Evolutionary conservation across 2,888 invertebrate species (phyloP).

Genomic region (Vesta saturnalis): DNA sequence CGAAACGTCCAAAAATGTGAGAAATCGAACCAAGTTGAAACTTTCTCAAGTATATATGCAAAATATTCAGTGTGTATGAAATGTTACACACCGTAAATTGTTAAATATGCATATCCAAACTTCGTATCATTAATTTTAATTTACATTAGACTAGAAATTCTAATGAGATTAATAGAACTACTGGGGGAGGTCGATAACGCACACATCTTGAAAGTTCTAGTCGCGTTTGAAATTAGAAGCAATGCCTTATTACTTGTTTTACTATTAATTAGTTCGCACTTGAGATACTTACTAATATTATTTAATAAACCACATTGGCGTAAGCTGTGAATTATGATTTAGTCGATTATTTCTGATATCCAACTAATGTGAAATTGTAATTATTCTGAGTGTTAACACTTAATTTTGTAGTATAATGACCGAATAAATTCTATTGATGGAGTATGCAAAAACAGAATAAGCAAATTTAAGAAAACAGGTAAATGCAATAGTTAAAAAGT

Average conservation of each 20-base stretch:
- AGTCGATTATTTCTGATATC: too few species aligned
- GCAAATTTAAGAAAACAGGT: slow-evolving; percentile 17
- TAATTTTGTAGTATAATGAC: too few species aligned
- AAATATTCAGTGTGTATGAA: too few species aligned
- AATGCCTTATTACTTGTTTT: slow-evolving; percentile 49
- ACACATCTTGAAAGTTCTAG: slow-evolving; percentile 44
- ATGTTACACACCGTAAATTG: neutral
- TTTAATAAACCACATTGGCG: too few species aligned
- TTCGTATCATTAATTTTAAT: slow-evolving; percentile 40
- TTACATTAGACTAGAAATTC: slow-evolving; percentile 38
- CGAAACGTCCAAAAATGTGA: slow-evolving; percentile 32
- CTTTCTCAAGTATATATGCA: slow-evolving; percentile 13
- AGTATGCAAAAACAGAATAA: too few species aligned
- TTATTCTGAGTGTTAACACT: too few species aligned
- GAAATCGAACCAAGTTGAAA: neutral
- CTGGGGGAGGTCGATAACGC: slow-evolving; percentile 45
- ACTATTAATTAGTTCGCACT: slow-evolving; percentile 53
- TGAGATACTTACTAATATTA: slow-evolving; percentile 50
- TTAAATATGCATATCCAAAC: neutral
- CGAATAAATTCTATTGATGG: too few species aligned
- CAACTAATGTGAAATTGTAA: too few species aligned
- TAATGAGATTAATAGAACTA: slow-evolving; percentile 44
- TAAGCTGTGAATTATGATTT: too few species aligned
- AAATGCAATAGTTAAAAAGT: slow-evolving; percentile 21
- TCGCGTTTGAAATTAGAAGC: slow-evolving; percentile 46